Evolutionary conservation across 2,888 invertebrate species (phyloP).

Genomic region (Callimorpha dominula): DNA sequence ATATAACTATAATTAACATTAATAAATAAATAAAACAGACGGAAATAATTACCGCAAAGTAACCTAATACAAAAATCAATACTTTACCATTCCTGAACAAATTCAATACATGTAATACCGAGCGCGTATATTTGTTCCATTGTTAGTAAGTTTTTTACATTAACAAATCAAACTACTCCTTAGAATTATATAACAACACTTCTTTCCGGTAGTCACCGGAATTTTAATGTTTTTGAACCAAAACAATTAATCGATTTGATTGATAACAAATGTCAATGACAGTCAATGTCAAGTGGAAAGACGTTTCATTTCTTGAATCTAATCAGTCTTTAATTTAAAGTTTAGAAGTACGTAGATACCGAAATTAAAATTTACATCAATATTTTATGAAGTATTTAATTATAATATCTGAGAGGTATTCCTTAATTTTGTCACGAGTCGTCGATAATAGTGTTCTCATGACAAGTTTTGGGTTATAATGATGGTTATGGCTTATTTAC

Average conservation of each 20-base stretch:
- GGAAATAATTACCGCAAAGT: neutral
- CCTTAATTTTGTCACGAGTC: too few species aligned
- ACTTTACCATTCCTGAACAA: slow-evolving; percentile 70
- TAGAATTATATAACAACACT: slow-evolving; percentile 17
- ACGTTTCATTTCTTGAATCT: neutral
- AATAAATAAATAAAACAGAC: neutral
- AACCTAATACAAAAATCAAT: slow-evolving; percentile 26
- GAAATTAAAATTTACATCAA: too few species aligned
- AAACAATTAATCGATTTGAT: slow-evolving; percentile 10
- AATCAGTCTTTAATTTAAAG: neutral
- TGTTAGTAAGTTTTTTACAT: neutral
- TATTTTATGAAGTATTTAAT: neutral
- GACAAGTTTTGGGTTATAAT: too few species aligned
- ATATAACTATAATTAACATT: neutral
- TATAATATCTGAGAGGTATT: neutral
- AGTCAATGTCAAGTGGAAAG: neutral
- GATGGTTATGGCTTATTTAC: too few species aligned
- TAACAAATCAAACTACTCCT: neutral
- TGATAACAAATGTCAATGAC: slow-evolving; percentile 16
- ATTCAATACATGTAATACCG: slow-evolving; percentile 70
- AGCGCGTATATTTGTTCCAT: slow-evolving; percentile 78
- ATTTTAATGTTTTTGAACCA: slow-evolving; percentile 11
- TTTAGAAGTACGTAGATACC: neutral
- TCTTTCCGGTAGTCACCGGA: neutral
- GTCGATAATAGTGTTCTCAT: too few species aligned